These are phyloP conservation scores for Flexamia atlantica DNA, from an alignment of 2,888 invertebrate genomes.

Conservation along the genomic window DNA sequence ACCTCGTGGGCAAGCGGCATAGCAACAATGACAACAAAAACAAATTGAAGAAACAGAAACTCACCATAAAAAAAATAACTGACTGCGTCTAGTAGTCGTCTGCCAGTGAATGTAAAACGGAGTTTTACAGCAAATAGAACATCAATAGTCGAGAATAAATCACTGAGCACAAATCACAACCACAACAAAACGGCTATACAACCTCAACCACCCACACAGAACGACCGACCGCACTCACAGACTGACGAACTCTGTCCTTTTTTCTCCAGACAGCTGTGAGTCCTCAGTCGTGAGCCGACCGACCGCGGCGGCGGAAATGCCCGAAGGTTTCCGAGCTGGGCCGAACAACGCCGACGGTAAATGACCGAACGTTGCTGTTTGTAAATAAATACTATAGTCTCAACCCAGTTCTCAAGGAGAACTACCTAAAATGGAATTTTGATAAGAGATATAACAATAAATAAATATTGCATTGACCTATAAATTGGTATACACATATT, in stretches of 20 bases:
- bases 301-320: constrained; percentile 3
- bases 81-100: background rate
- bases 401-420: no score
- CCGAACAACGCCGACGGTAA: background rate
- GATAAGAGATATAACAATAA: no score
- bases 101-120: background rate
- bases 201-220: constrained; percentile 59
- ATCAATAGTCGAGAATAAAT: constrained; percentile 4
- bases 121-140: constrained; percentile 1
- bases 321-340: constrained; percentile 33
- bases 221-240: constrained; percentile 42
- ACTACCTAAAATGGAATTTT: no score
- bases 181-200: constrained; percentile 38
- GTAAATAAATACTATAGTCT: no score
- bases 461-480: no score
- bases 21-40: constrained; percentile 42
- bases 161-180: constrained; percentile 32
- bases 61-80: constrained; percentile 36
- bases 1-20: background rate
- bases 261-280: constrained; percentile 58
- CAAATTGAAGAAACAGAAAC: background rate
- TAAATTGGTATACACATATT: no score
- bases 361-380: no score
- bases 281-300: background rate
- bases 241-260: constrained; percentile 54